Evolutionary conservation across 2,797 vertebrate species (phyloP), one percentile per base, ranked within the genome.

Genomic region (Sus cebifrons): DNA sequence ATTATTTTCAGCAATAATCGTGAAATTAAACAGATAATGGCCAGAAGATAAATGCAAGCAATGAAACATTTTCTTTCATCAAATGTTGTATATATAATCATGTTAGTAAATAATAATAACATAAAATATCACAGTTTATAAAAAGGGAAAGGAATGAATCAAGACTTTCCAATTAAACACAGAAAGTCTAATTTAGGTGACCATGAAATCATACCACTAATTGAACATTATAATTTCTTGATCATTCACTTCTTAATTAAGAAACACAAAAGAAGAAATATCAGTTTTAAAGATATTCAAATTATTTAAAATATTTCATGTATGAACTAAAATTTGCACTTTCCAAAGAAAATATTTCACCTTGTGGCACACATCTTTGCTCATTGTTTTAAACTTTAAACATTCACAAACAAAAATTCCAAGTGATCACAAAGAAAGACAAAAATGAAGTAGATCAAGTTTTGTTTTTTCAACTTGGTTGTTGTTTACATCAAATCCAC

Each of bases 181-280:
- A 82, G 88, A 93, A 86, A 16, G n/a, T n/a, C 20, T 16, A 91
- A 64, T 6, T 70, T 78, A 81, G 21, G 16, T 82, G 87, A 82
- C 60, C 68, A 62, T 73, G 36, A 78, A 94, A 44, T 29, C 25
- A 64, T 29, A 91, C 13, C 4, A 70, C 23, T 40, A 75, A 94
- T 62, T 94, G 70, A 92, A 81, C 67, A 62, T 5, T 58, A 3
- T 16, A 60, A 36, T 75, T 75, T 86, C 44, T 86, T 40, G 5
- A 70, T 86, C 64, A 90, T 23, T 94, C 20, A 70, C 70, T 88
- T 92, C 27, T 77, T 89, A 65, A 81, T 36, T 81, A 89, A 95
- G 83, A 91, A 79, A 82, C 17, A 49, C 13, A 84, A 65, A 93
- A 20, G n/a, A 81, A 88, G 75, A 74, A 77, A 75, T 52, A 23